A percentile compares a stretch with the other conserved stretches of the same genome.
Evolutionary conservation across 1,140 invertebrate species (phyloP).

Genomic region (Alviniconcha marisindica): DNA sequence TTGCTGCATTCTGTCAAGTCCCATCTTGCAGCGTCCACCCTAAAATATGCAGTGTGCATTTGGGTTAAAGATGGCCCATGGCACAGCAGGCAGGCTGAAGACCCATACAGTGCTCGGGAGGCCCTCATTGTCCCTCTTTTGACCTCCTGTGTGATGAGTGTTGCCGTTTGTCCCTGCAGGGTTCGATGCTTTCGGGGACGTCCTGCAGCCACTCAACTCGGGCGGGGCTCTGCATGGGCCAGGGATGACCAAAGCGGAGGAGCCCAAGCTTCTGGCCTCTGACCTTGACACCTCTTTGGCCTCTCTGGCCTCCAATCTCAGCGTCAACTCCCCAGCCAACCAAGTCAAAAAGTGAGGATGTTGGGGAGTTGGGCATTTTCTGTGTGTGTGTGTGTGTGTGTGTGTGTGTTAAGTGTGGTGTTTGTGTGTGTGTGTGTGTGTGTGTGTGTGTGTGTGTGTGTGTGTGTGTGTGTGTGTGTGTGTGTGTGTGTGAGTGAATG

Average conservation of each 20-base stretch:
- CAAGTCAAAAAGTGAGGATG: slow-evolving; percentile 82
- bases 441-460: neutral
- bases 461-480: neutral
- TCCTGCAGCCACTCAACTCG: slow-evolving; percentile 79
- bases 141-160: neutral
- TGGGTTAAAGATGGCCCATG: no score
- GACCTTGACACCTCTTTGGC: slow-evolving; percentile 95
- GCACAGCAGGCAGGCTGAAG: no score
- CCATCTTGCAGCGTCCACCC: no score
- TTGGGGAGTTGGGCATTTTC: no score
- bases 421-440: neutral
- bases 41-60: no score
- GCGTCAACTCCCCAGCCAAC: slow-evolving; percentile 88
- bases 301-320: slow-evolving; percentile 92
- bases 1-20: no score
- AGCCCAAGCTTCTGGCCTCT: slow-evolving; percentile 84
- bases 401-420: no score
- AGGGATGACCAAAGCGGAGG: slow-evolving; percentile 50
- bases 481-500: neutral
- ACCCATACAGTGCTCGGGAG: neutral
- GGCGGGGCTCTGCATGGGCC: slow-evolving; percentile 11
- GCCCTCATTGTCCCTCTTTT: neutral
- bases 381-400: no score
- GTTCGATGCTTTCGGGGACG: slow-evolving; percentile 85
- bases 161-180: slow-evolving; percentile 71